Base-by-base conservation (phyloP, 2,888 invertebrate species). In the Diplazon laetatorius region DNA sequence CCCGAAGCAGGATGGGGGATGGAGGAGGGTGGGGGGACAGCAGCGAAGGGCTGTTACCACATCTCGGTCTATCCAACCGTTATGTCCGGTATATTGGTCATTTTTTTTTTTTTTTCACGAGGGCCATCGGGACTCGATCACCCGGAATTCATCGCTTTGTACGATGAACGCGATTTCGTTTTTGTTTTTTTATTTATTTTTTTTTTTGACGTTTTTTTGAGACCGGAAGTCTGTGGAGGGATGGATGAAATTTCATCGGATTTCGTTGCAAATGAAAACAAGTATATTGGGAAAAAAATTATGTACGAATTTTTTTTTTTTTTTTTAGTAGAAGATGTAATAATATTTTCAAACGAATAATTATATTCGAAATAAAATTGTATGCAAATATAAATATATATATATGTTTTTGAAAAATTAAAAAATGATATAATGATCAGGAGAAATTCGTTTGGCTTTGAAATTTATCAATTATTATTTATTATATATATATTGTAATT, bases 81-180 rank as follows among this genome's bases (percentile, higher is more conserved):
- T 50, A 44, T 66, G 76, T 76, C 66, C 71, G 37, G 59, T 76
- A 44, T 76, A 66, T 66, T 62, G 76, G 71, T 80, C 73, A 76
- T 70, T 78, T 79, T 78, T 75, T 62, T 35, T 82, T 82, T 30
- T 30, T 30, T 30, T 30, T 30, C 2, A 16, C 76, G 80, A 84
- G 83, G 85, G 73, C 30, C 87, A 87, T 87, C 87, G 86, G 85
- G 85, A 87, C 81, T 84, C 89, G 87, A 83, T 87, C 90, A 87
- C 80, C 87, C 85, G 89, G 89, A 90, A 90, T 88, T 89, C 86
- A 90, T 89, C 87, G 87, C 89, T 90, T 90, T 89, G 89, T 90
- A 87, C 30, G 30, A 5, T 30, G 30, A 30, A 6, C 4, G 30
- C 30, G 30, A 30, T 5, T 30, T 30, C n/a, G n/a, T n/a, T 30